Evolutionary conservation across 2,797 vertebrate species (phyloP).

Genomic region (Phrynocephalus vlangalii): DNA sequence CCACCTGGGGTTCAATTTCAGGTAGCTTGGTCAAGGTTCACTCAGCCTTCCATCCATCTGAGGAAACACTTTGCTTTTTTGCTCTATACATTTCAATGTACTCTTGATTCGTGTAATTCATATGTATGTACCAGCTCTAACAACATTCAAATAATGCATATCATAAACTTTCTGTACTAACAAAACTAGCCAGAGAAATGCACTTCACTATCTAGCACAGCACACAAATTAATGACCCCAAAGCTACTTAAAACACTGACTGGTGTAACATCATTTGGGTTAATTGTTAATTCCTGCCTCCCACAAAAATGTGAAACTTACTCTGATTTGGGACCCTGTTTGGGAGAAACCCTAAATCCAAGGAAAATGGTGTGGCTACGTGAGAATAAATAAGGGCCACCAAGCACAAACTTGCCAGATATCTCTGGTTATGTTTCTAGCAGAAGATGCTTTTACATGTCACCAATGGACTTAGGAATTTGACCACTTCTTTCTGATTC

Average conservation of each 20-base stretch:
- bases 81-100: not conserved
- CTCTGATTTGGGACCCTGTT: not conserved
- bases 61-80: too few relatives aligned
- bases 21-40: too few relatives aligned
- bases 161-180: not conserved
- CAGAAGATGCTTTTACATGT: not conserved
- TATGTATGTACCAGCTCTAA: not conserved
- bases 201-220: not conserved
- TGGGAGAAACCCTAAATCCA: not conserved
- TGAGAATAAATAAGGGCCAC: not conserved
- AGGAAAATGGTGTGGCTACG: not conserved
- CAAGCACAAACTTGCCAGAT: not conserved
- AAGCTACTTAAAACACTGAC: not conserved
- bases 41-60: too few relatives aligned
- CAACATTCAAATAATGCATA: too few relatives aligned
- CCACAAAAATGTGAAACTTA: not conserved
- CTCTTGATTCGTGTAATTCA: not conserved
- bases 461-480: not conserved
- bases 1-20: too few relatives aligned
- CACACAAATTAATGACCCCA: not conserved
- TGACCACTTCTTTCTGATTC: constrained; percentile 10
- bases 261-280: too few relatives aligned
- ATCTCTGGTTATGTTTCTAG: not conserved
- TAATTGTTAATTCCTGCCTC: not conserved
- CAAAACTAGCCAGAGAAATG: not conserved